Evolutionary conservation across 2,888 invertebrate genomes (phyloP).

Genomic region (Drosophila leonis): DNA sequence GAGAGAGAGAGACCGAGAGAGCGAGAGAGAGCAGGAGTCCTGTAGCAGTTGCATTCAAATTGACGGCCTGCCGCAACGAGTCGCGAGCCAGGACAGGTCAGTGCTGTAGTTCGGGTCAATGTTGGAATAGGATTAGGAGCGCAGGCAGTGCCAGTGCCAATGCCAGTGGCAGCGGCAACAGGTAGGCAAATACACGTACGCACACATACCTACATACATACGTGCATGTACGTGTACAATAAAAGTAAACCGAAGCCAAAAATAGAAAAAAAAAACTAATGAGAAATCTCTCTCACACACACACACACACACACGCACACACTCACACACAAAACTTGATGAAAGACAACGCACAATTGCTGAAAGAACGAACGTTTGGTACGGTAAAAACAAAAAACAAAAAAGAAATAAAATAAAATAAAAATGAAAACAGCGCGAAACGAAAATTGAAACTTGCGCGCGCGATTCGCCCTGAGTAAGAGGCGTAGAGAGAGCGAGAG

Average conservation of each 20-base stretch:
- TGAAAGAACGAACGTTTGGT: conserved; percentile 13
- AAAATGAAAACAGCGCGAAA: conserved; percentile 27
- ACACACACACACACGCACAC: no score
- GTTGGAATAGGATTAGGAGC: conserved; percentile 16
- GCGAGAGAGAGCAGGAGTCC: conserved; percentile 6
- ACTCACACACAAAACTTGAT: conserved; percentile 12
- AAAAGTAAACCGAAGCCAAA: conserved; percentile 26
- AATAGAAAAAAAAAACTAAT: conserved; percentile 10
- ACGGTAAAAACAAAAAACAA: conserved; percentile 9
- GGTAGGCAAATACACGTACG: conserved; percentile 1
- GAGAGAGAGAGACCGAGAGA: conserved; percentile 7
- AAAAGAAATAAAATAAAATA: conserved; percentile 2
- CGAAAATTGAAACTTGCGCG: conserved; percentile 31
- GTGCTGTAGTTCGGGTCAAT: conserved; percentile 22
- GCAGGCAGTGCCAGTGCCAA: conserved; percentile 9
- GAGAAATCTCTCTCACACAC: background rate
- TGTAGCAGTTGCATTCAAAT: conserved; percentile 23
- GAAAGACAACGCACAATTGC: conserved; percentile 28
- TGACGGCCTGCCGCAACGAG: conserved; percentile 40
- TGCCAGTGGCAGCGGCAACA: conserved; percentile 10
- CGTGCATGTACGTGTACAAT: conserved; percentile 10
- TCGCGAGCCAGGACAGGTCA: conserved; percentile 51
- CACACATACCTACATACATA: background rate
- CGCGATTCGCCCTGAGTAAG: conserved; percentile 19
- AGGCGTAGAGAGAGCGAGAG: conserved; percentile 2